Evolutionary conservation across 2,888 invertebrate species (phyloP).

Genomic region (Cabera pusaria): DNA sequence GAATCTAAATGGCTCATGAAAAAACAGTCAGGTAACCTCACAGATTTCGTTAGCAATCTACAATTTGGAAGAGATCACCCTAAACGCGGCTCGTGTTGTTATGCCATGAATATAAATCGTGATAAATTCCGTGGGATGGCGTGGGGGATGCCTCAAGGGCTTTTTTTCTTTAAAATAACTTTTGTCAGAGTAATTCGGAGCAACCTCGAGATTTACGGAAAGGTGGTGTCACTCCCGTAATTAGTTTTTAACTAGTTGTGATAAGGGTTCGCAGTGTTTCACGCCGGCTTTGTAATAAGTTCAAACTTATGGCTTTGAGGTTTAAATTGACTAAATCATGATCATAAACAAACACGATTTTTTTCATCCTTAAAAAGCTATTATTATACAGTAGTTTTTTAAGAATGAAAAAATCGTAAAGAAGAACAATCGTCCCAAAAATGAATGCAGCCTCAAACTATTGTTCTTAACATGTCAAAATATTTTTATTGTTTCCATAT

Average conservation of each 20-base stretch:
- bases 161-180: constrained; percentile 84
- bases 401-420: constrained; percentile 8
- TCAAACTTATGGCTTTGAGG: constrained; percentile 50
- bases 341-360: no score
- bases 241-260: constrained; percentile 84
- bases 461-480: constrained; percentile 68
- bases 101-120: constrained; percentile 85
- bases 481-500: constrained; percentile 73
- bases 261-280: constrained; percentile 78
- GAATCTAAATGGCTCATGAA: no score
- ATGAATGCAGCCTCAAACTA: no score
- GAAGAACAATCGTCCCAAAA: constrained; percentile 55
- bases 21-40: constrained; percentile 32
- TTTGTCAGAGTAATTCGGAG: constrained; percentile 81
- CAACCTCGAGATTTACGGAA: constrained; percentile 78
- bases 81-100: constrained; percentile 79
- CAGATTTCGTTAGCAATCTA: constrained; percentile 66
- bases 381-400: constrained; percentile 1
- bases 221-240: constrained; percentile 83
- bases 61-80: constrained; percentile 74
- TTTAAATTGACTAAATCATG: constrained; percentile 19
- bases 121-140: constrained; percentile 79
- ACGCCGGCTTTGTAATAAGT: constrained; percentile 69
- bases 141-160: constrained; percentile 70
- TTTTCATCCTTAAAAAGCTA: no score